These are phyloP conservation scores for Latrodectus geometricus DNA, from an alignment of 1,140 invertebrate genomes.

Conservation along the genomic window DNA sequence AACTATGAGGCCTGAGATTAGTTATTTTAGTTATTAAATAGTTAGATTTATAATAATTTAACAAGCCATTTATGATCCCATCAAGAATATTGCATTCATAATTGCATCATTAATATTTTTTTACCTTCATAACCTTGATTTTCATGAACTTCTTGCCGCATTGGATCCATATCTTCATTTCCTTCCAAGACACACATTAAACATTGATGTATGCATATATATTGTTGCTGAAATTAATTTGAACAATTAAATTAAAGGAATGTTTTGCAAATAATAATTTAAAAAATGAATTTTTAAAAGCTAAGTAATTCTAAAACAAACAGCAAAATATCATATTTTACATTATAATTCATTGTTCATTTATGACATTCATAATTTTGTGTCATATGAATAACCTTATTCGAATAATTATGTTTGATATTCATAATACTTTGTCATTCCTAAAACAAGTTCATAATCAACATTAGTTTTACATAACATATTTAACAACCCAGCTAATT, in stretches of 20 bases:
- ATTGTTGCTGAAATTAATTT: constrained; percentile 81
- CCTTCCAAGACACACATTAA: constrained; percentile 92
- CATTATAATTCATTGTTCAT: no score
- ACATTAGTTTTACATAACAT: not conserved
- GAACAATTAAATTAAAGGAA: no score
- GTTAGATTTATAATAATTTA: no score
- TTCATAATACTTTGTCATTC: not conserved
- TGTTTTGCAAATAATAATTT: not conserved
- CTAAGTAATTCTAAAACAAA: not conserved
- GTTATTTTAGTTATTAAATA: no score
- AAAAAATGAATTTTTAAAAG: not conserved
- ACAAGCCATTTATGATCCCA: not conserved
- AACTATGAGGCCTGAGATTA: no score
- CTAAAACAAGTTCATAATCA: not conserved
- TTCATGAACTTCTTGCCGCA: constrained; percentile 81
- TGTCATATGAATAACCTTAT: no score
- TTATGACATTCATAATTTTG: no score
- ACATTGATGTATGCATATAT: constrained; percentile 97
- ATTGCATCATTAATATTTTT: not conserved
- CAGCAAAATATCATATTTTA: no score
- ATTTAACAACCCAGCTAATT: not conserved
- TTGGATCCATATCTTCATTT: constrained; percentile 76
- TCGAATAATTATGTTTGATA: not conserved
- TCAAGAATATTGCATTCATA: no score
- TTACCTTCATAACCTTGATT: constrained; percentile 94